These are phyloP conservation scores for Otus scops DNA, from an alignment of 2,797 vertebrate species.

Conservation along the genomic window DNA sequence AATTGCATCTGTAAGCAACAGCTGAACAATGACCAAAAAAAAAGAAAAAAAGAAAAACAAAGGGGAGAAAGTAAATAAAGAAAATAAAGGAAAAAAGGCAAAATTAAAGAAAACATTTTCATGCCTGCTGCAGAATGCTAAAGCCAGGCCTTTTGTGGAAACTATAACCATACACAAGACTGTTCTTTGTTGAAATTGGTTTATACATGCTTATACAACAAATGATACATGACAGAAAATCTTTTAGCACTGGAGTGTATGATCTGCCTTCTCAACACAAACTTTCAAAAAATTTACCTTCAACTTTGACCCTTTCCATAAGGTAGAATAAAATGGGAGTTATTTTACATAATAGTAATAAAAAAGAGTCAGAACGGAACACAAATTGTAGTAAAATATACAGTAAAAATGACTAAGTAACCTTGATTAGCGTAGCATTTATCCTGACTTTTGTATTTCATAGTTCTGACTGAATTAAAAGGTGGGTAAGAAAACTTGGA, in stretches of 20 bases:
- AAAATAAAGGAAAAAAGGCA: background rate
- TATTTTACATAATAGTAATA: background rate
- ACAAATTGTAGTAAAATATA: background rate
- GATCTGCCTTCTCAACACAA: background rate
- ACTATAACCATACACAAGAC: background rate
- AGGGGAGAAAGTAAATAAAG: background rate
- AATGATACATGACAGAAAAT: background rate
- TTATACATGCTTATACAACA: background rate
- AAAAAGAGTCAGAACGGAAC: background rate
- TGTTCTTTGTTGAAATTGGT: background rate
- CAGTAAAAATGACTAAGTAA: background rate
- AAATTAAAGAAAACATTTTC: background rate
- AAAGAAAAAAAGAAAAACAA: rapidly evolving
- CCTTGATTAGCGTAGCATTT: background rate
- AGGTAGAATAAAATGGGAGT: background rate
- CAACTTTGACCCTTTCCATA: background rate
- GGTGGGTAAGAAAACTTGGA: background rate
- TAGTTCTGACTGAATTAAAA: background rate
- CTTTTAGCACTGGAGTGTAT: background rate
- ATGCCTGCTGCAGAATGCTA: background rate
- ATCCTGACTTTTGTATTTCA: background rate
- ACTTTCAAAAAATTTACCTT: background rate
- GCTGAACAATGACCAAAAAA: background rate
- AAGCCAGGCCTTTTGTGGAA: background rate
- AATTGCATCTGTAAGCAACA: background rate